These are phyloP conservation scores for Apistogramma diplotaenia DNA, from an alignment of 2,113 vertebrate species.

Conservation along the genomic window DNA sequence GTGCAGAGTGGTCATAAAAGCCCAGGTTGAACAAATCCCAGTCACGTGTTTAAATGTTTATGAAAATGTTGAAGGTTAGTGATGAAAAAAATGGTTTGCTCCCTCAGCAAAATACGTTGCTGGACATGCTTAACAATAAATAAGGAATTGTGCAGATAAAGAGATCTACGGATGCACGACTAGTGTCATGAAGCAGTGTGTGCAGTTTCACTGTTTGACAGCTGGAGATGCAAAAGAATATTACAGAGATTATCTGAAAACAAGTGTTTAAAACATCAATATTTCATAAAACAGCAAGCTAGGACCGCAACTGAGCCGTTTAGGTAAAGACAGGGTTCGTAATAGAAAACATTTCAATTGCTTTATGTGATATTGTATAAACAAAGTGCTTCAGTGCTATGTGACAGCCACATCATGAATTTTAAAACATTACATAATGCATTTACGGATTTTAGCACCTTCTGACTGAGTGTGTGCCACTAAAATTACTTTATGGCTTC, in stretches of 20 bases:
- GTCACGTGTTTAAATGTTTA: constrained; percentile 12
- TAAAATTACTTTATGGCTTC: not conserved
- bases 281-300: not conserved
- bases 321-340: not conserved
- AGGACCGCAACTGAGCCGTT: not conserved
- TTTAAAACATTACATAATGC: not conserved
- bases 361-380: not conserved
- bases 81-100: constrained; percentile 6
- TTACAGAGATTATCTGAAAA: not conserved
- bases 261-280: too few relatives aligned
- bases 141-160: not conserved
- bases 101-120: constrained; percentile 6
- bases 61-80: not conserved
- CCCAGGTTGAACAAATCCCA: not conserved
- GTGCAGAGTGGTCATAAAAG: not conserved
- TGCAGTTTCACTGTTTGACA: not conserved
- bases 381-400: not conserved
- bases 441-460: not conserved
- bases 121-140: not conserved
- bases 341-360: not conserved
- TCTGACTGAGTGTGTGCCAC: not conserved
- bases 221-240: not conserved
- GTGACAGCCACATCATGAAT: not conserved
- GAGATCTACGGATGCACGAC: not conserved
- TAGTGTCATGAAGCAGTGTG: not conserved